A percentile compares a stretch with the other conserved stretches of the same genome.
phyloP scores from a whole-genome alignment of 2,113 vertebrate species.

The Panthera tigris region DNA sequence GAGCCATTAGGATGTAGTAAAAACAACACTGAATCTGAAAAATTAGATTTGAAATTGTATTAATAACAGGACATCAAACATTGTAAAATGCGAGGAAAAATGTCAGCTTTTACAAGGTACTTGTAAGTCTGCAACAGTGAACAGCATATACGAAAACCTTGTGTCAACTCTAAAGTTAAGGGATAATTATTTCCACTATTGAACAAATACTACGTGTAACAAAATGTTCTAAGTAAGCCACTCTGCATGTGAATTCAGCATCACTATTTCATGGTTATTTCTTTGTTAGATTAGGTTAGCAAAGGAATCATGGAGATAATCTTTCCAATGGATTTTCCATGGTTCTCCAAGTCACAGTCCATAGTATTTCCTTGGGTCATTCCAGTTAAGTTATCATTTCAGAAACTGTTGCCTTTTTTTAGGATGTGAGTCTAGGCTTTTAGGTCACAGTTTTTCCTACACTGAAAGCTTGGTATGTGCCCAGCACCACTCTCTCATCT shows the following conservation, averaged over 20 bases:
- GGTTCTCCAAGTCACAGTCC: background rate
- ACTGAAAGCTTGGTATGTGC: background rate
- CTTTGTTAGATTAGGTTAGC: background rate
- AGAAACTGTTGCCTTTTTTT: background rate
- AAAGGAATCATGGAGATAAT: background rate
- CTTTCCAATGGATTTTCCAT: background rate
- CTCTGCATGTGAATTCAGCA: background rate
- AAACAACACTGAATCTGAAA: background rate
- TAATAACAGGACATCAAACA: background rate
- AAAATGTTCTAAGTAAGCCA: background rate
- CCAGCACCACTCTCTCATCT: background rate
- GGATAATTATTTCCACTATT: background rate
- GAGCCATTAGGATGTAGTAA: background rate
- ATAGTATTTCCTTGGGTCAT: background rate
- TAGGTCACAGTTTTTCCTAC: background rate
- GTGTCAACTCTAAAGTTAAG: background rate
- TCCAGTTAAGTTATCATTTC: background rate
- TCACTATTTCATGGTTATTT: background rate
- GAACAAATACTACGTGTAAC: background rate
- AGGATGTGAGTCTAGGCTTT: background rate
- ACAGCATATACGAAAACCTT: background rate
- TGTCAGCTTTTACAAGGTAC: background rate
- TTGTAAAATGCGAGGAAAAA: conserved; percentile 30
- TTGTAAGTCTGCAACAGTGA: background rate
- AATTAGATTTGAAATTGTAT: background rate